phyloP scores from a whole-genome alignment of 2,888 invertebrate species.

The Thysanoteuthis rhombus region DNA sequence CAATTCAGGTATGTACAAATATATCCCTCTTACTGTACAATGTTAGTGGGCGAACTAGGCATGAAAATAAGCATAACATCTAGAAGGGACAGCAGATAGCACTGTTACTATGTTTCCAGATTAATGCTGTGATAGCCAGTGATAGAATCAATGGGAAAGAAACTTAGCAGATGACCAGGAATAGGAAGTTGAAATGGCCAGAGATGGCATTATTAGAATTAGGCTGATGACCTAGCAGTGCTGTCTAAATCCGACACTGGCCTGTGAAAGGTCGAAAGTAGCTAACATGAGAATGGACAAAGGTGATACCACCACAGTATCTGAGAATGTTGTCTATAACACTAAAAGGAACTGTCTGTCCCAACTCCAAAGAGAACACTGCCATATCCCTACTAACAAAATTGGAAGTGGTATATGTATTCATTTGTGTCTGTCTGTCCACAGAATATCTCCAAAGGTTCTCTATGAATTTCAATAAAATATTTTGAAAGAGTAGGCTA shows the following conservation, averaged over 20 bases:
- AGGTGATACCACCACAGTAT: neutral
- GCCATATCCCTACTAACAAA: neutral
- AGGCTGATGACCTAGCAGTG: neutral
- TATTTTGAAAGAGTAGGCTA: too few relatives aligned
- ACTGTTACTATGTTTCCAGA: neutral
- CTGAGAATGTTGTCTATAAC: neutral
- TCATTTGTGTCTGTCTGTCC: too few relatives aligned
- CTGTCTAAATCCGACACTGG: neutral
- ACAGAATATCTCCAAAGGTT: too few relatives aligned
- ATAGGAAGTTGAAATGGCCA: neutral
- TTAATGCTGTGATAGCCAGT: neutral
- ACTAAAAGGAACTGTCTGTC: neutral
- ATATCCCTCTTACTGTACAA: too few relatives aligned
- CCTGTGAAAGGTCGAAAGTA: neutral
- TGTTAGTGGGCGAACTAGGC: too few relatives aligned
- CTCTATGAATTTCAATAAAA: too few relatives aligned
- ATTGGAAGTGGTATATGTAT: too few relatives aligned
- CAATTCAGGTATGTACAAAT: too few relatives aligned
- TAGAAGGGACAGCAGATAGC: neutral
- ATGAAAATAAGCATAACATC: neutral
- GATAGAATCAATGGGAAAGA: neutral
- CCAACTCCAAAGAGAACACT: neutral
- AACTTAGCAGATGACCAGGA: neutral
- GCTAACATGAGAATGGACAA: neutral
- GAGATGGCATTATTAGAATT: conserved; percentile 12